Evolutionary conservation across 2,888 invertebrate genomes (phyloP).

Genomic region (Lucinisca nassula): DNA sequence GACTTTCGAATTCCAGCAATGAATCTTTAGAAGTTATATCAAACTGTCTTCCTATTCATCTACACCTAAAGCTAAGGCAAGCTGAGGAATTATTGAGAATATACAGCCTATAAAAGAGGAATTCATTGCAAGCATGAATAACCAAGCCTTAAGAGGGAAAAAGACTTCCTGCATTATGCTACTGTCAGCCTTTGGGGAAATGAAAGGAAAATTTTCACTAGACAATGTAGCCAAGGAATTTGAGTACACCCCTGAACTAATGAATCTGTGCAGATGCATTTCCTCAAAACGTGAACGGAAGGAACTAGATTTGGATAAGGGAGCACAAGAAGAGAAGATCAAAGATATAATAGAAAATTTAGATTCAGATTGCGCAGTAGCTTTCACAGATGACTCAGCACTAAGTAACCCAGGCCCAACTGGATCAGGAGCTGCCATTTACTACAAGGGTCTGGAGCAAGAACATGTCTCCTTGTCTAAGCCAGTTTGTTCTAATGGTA

Average conservation of each 20-base stretch:
- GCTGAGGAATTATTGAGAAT: slow-evolving; percentile 13
- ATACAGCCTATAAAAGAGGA: not conserved
- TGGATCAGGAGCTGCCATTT: slow-evolving; percentile 22
- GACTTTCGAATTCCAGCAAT: not conserved
- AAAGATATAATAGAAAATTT: not conserved
- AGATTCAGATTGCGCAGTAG: not conserved
- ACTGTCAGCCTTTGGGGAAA: slow-evolving; percentile 5
- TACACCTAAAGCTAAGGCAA: slow-evolving; percentile 13
- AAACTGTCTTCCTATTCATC: not conserved
- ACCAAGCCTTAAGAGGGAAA: not conserved
- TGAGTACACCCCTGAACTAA: not conserved
- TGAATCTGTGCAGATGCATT: not conserved
- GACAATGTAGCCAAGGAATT: slow-evolving; percentile 24
- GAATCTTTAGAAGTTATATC: slow-evolving; percentile 11
- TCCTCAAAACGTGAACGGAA: not conserved
- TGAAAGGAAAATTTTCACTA: too few relatives aligned
- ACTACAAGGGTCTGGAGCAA: not conserved
- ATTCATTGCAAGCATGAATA: not conserved
- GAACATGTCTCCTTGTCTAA: not conserved
- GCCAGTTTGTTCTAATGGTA: not conserved
- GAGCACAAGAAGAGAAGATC: slow-evolving; percentile 15
- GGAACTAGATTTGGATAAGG: not conserved
- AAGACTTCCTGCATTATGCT: not conserved
- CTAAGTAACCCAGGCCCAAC: slow-evolving; percentile 21
- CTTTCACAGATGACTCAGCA: slow-evolving; percentile 28